These are phyloP conservation scores for Gymnarchus niloticus DNA, from an alignment of 2,113 vertebrate genomes.

Conservation along the genomic window DNA sequence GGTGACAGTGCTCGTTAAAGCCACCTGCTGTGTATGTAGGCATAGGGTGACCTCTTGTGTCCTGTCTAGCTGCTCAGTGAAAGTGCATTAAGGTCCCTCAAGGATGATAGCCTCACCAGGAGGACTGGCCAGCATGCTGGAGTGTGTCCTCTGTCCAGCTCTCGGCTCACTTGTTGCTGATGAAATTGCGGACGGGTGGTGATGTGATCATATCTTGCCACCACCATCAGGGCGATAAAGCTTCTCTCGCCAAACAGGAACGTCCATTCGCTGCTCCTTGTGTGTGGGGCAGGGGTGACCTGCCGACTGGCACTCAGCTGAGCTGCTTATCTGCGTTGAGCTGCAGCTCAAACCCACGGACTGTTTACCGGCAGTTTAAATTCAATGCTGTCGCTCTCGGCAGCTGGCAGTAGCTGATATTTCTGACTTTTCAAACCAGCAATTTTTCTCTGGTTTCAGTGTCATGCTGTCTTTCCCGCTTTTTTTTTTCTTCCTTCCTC, in stretches of 20 bases:
- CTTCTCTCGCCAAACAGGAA: neutral
- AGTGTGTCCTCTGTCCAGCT: too few relatives aligned
- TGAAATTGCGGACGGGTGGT: too few relatives aligned
- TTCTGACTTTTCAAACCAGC: neutral
- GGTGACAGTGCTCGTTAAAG: too few relatives aligned
- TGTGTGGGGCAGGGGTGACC: neutral
- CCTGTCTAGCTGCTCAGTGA: neutral
- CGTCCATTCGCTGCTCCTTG: neutral
- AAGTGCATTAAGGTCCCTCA: neutral
- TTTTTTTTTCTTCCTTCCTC: neutral
- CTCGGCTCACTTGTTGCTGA: too few relatives aligned
- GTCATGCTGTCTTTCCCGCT: neutral
- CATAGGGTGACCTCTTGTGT: neutral
- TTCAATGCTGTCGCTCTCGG: neutral
- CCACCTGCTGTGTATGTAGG: neutral
- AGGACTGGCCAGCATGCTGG: neutral
- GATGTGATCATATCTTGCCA: too few relatives aligned
- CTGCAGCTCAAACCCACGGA: neutral
- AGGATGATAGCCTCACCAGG: neutral
- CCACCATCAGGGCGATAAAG: too few relatives aligned
- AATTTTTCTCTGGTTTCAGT: neutral
- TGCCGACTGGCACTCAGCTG: neutral
- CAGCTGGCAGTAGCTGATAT: neutral
- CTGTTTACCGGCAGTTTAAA: neutral
- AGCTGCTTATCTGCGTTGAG: neutral